A percentile compares a stretch with the other conserved stretches of the same genome.
phyloP scores from a whole-genome alignment of 2,797 vertebrate species.

The Poeciliopsis turneri region DNA sequence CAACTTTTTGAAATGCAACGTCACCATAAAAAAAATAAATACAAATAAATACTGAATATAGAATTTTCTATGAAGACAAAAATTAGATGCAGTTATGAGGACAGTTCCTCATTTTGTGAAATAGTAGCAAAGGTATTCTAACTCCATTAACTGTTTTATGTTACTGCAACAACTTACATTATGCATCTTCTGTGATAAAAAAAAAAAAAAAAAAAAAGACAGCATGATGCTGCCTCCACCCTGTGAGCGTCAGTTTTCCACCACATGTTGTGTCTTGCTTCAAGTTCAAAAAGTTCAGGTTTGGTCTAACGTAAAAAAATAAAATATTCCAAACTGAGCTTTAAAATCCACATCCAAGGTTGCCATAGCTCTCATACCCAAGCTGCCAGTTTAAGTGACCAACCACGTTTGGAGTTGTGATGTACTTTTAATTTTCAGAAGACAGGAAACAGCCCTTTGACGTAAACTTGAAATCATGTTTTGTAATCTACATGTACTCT shows the following conservation, averaged over 20 bases:
- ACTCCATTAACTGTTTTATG: not conserved
- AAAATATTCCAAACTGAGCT: not conserved
- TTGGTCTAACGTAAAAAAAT: not conserved
- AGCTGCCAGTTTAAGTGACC: not conserved
- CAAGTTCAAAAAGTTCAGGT: not conserved
- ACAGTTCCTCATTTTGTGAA: not conserved
- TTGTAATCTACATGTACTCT: not conserved
- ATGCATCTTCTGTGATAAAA: not conserved
- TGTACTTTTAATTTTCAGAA: not conserved
- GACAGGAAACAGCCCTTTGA: not conserved
- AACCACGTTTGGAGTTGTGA: not conserved
- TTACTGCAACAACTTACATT: not conserved
- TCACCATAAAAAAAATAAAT: not conserved
- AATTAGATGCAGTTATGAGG: not conserved
- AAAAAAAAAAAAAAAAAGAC: not conserved
- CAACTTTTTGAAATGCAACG: conserved; percentile 1
- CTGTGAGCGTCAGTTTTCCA: not conserved
- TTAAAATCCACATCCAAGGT: not conserved
- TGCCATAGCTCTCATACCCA: not conserved
- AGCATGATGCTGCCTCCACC: not conserved
- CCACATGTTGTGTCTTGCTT: not conserved
- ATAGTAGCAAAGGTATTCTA: not conserved
- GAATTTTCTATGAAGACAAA: not conserved
- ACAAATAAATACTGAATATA: not conserved
- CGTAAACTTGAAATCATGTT: not conserved